A percentile compares a stretch with the other conserved stretches of the same genome.
phyloP scores from a whole-genome alignment of 2,797 vertebrate genomes.

The Antennarius maculatus region DNA sequence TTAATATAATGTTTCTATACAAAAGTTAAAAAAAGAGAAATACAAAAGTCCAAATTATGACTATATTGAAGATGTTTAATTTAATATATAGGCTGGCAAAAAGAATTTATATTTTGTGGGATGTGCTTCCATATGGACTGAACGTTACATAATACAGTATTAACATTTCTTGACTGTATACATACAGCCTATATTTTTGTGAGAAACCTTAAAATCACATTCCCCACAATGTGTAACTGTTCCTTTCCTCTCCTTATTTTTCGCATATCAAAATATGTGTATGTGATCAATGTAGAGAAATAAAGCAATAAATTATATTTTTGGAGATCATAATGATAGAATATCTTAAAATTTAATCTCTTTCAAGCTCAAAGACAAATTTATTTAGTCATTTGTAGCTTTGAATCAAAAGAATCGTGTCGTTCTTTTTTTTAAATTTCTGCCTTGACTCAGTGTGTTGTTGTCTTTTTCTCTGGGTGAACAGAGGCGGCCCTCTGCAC shows the following conservation, averaged over 20 bases:
- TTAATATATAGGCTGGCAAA: too few species aligned
- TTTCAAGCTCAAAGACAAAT: constrained; percentile 16
- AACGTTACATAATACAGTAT: too few species aligned
- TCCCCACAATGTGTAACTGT: not conserved
- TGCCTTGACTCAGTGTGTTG: constrained; percentile 48
- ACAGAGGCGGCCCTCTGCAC: constrained; percentile 62
- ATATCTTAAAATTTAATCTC: not conserved
- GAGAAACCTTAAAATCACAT: not conserved
- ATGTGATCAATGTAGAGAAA: not conserved
- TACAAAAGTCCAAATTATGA: too few species aligned
- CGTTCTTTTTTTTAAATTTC: constrained; percentile 22
- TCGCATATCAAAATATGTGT: not conserved
- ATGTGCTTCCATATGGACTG: too few species aligned
- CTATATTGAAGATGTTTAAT: too few species aligned
- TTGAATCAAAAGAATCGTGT: constrained; percentile 32
- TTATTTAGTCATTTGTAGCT: constrained; percentile 15
- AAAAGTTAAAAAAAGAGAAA: too few species aligned
- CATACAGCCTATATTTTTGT: too few species aligned
- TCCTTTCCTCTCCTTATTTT: not conserved
- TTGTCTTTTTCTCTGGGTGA: constrained; percentile 58
- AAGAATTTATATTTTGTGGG: too few species aligned
- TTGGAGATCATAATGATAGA: too few species aligned
- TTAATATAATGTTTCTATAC: too few species aligned
- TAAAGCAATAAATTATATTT: not conserved
- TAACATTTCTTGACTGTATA: too few species aligned